A percentile compares a stretch with the other conserved stretches of the same genome.
These are phyloP conservation scores for Drosophila takahashii DNA, from an alignment of 1,140 invertebrate genomes.

Conservation along the genomic window DNA sequence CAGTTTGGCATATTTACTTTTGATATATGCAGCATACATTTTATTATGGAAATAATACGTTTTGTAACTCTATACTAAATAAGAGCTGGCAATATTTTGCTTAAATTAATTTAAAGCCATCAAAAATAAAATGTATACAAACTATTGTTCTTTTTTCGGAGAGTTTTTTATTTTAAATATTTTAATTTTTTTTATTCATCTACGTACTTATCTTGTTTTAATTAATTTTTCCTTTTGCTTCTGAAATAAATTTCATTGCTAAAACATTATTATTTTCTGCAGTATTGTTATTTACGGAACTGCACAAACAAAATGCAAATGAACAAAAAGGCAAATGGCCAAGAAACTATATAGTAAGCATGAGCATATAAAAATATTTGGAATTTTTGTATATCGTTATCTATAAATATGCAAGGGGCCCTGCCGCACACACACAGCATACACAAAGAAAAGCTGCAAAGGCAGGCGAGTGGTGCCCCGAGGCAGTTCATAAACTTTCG, in stretches of 20 bases:
- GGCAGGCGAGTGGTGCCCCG: neutral
- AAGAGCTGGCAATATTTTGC: too few species aligned
- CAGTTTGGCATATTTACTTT: neutral
- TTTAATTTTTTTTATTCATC: too few species aligned
- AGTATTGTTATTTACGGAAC: constrained; percentile 1
- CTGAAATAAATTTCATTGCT: neutral
- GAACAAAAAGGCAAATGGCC: constrained; percentile 3
- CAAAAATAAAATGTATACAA: too few species aligned
- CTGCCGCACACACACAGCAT: neutral
- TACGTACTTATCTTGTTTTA: neutral
- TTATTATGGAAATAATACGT: neutral
- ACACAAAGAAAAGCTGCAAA: neutral
- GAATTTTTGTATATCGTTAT: constrained; percentile 38
- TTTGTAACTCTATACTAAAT: too few species aligned
- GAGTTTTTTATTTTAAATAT: neutral
- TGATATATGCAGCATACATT: neutral
- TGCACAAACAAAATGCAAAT: constrained; percentile 23
- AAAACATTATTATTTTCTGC: neutral
- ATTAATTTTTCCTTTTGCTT: neutral
- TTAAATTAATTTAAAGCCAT: too few species aligned
- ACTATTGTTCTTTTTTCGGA: too few species aligned
- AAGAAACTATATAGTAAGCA: constrained; percentile 1
- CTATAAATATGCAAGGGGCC: constrained; percentile 31
- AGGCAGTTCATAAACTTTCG: constrained; percentile 60
- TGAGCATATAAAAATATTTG: constrained; percentile 17